These are phyloP conservation scores for Phragmatobia fuliginosa DNA, from an alignment of 2,888 invertebrate species.

Conservation along the genomic window DNA sequence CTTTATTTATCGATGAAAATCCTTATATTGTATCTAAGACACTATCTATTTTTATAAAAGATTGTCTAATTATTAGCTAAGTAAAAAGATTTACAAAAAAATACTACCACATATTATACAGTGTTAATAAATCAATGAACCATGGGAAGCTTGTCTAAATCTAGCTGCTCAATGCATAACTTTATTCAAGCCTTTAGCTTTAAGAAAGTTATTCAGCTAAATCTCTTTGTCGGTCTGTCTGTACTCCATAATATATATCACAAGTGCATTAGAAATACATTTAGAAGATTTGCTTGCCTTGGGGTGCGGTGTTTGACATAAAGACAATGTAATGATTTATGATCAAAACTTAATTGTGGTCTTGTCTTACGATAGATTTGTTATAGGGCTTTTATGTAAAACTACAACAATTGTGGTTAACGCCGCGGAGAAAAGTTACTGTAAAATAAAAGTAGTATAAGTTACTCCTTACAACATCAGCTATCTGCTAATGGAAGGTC, in stretches of 20 bases:
- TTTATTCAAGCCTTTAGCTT: constrained; percentile 40
- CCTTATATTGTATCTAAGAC: too few relatives aligned
- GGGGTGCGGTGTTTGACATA: constrained; percentile 54
- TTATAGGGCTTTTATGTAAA: constrained; percentile 18
- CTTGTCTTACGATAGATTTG: constrained; percentile 36
- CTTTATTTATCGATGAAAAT: too few relatives aligned
- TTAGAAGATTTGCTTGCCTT: constrained; percentile 67
- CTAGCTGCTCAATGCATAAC: constrained; percentile 38
- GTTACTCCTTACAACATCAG: too few relatives aligned
- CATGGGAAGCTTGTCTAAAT: constrained; percentile 22
- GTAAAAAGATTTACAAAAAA: too few relatives aligned
- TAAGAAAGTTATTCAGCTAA: constrained; percentile 35
- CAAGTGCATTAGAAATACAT: constrained; percentile 59
- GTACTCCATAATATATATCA: constrained; percentile 53
- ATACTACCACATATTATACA: constrained; percentile 24
- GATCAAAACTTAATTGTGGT: constrained; percentile 35
- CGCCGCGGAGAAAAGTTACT: too few relatives aligned
- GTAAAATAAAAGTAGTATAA: too few relatives aligned
- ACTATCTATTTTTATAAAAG: too few relatives aligned
- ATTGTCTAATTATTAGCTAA: too few relatives aligned
- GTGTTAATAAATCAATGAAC: constrained; percentile 32
- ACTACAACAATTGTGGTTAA: too few relatives aligned
- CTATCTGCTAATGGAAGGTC: too few relatives aligned
- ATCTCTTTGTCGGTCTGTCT: constrained; percentile 64
- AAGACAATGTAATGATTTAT: constrained; percentile 54